phyloP scores from a whole-genome alignment of 2,113 vertebrate species.

The Toxostoma redivivum region DNA sequence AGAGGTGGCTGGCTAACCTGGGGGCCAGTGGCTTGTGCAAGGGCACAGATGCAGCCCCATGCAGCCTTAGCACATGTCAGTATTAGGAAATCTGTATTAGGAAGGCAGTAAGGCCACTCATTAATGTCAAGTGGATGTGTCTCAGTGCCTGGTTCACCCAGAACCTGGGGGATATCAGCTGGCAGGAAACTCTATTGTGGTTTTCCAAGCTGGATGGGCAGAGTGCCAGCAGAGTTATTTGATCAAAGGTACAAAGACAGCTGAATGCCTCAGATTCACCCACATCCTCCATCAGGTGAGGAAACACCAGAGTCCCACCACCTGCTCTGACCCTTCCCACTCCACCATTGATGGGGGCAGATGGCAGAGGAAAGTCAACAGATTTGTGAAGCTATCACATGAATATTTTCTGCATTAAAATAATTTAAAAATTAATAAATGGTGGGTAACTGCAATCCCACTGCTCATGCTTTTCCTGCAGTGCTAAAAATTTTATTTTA shows the following conservation, averaged over 20 bases:
- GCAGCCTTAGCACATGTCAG: not conserved
- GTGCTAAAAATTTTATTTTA: not conserved
- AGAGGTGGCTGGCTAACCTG: not conserved
- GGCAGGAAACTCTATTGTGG: rapidly evolving
- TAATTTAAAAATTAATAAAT: not conserved
- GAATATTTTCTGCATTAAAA: not conserved
- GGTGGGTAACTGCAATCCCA: not conserved
- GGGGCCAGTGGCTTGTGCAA: not conserved
- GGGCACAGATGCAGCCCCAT: not conserved
- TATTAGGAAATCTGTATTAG: not conserved
- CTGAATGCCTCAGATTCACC: not conserved
- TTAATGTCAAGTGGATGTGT: not conserved
- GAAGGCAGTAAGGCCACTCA: not conserved
- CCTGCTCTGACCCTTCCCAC: not conserved
- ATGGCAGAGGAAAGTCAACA: not conserved
- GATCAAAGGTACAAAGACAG: not conserved
- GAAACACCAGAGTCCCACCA: not conserved
- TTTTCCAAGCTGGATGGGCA: not conserved
- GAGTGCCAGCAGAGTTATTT: not conserved
- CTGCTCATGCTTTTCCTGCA: not conserved
- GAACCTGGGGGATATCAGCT: not conserved
- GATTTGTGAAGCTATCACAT: not conserved
- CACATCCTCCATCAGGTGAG: not conserved
- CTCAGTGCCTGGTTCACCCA: not conserved
- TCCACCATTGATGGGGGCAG: not conserved